Percentiles rank a stretch among this genome's conserved stretches.
phyloP scores from a whole-genome alignment of 2,797 vertebrate genomes.

The Tolypeutes matacus region DNA sequence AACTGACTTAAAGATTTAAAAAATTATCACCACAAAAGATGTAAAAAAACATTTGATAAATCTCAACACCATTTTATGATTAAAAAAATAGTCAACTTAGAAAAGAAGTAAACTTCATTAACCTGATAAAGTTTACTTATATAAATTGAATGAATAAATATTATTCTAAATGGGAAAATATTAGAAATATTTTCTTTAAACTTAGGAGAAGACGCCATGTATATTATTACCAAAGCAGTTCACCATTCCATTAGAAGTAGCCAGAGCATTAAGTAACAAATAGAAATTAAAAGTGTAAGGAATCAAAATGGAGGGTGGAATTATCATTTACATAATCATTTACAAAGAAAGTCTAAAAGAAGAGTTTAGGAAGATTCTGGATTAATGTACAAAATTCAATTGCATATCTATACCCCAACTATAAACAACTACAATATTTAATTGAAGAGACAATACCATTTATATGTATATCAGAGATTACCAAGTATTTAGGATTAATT shows the following conservation, averaged over 20 bases:
- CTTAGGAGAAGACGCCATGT: neutral
- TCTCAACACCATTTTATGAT: neutral
- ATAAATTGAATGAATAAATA: neutral
- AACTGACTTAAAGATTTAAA: neutral
- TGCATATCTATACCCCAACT: neutral
- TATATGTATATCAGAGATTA: neutral
- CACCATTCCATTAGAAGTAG: neutral
- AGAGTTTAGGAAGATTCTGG: neutral
- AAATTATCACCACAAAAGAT: neutral
- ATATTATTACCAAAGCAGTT: neutral
- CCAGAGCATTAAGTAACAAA: neutral
- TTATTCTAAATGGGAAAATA: neutral
- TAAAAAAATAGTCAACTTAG: neutral
- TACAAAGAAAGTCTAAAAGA: conserved; percentile 9
- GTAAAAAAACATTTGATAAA: neutral
- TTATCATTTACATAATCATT: neutral
- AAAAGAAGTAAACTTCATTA: neutral
- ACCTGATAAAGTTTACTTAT: neutral
- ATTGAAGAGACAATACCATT: neutral
- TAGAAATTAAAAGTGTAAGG: neutral
- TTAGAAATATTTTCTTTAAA: neutral
- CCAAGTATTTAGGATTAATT: neutral
- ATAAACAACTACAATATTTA: neutral
- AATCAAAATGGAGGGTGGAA: neutral
- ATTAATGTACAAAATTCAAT: neutral